Percentiles rank a stretch among this genome's conserved stretches.
Conservation (phyloP, 2,797 vertebrate species). For the Vultur gryphus region DNA sequence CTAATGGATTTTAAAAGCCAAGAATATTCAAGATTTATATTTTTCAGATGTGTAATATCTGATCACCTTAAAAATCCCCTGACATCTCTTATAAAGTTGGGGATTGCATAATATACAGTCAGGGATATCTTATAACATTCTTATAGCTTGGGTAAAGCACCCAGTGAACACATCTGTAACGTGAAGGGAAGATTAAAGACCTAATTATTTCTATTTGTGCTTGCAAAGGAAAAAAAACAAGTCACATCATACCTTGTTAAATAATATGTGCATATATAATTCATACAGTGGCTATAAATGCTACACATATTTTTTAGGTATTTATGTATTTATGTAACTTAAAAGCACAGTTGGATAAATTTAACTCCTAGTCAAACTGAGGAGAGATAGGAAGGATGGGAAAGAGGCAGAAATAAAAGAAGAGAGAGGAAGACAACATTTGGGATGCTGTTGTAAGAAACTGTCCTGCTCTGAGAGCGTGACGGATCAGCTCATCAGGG, state of each 20-base stretch:
- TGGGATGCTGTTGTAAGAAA: not conserved
- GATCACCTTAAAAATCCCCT: not conserved
- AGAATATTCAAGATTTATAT: not conserved
- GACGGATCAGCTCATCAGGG: not conserved
- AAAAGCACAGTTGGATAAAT: not conserved
- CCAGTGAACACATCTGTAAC: not conserved
- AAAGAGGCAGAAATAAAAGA: not conserved
- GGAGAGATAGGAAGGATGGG: not conserved
- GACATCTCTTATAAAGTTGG: not conserved
- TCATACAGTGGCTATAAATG: not conserved
- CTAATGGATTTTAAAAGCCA: not conserved
- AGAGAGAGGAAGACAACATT: not conserved
- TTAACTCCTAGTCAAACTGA: not conserved
- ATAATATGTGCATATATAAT: not conserved
- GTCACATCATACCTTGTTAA: not conserved
- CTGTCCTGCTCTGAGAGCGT: accelerated
- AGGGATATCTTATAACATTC: not conserved
- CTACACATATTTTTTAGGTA: not conserved
- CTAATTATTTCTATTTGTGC: not conserved
- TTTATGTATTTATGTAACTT: not conserved
- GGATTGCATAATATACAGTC: not conserved
- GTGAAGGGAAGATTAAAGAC: not conserved
- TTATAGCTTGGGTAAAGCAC: not conserved
- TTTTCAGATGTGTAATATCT: not conserved
- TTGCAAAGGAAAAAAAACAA: not conserved